Base-by-base conservation (phyloP, 2,797 vertebrate genomes). In the Coreius guichenoti region DNA sequence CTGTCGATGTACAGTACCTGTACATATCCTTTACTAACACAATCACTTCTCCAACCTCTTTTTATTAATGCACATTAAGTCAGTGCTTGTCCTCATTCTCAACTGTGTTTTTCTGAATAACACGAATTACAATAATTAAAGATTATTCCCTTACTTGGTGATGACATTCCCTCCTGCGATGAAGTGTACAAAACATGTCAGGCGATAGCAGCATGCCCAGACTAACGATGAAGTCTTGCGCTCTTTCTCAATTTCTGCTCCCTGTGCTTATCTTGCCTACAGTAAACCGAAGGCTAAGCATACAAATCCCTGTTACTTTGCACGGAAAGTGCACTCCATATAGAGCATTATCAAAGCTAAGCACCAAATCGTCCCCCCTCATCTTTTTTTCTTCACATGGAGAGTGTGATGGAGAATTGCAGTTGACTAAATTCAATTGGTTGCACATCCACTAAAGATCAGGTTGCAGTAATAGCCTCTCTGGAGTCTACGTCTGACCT, bases 381-480 rank as follows among this genome's bases (percentile, higher is more conserved):
- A 17, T 74, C 82, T 36, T 80, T 82, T 67, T 39, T 31, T 84
- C 76, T 31, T 84, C 80, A 74, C n/a, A 51, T 81, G 43, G 73
- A 82, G 63, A 84, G 45, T 75, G 68, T 56, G 82, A 86, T 86
- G 85, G 84, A 87, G 76, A 83, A 86, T 82, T 69, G 79, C 85
- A 81, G 77, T 19, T 8, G 45, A 76, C 83, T 86, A 82, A 83
- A 87, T 88, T 88, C 74, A 84, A 90, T 87, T 87, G 86, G 80
- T 81, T 89, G 87, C 81, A 82, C 78, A 80, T 83, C 47, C 49
- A 79, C 47, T 83, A 67, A 47, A 84, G 83, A 86, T 54, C 61
- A 81, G 70, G 79, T 77, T 72, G 70, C 13, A 58, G 86, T 89
- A 88, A 87, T 81, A 84, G 80, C 68, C 77, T 87, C 88, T 84